Evolutionary conservation across 2,113 vertebrate genomes (phyloP).

Genomic region (Pholis gunnellus): DNA sequence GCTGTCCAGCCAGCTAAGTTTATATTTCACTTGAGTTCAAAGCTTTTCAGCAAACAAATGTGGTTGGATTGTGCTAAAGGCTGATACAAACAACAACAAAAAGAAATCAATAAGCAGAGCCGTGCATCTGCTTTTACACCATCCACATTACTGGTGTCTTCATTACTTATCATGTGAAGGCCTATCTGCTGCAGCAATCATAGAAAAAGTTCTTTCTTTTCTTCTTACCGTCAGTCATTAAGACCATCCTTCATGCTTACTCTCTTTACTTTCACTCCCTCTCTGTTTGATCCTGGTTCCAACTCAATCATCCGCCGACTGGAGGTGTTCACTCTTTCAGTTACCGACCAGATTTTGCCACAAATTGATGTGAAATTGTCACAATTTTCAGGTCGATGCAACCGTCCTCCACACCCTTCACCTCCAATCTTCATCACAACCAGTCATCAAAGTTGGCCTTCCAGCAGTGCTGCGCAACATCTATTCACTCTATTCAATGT

Average conservation of each 20-base stretch:
- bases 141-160: not conserved
- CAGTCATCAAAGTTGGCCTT: no score
- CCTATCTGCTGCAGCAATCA: not conserved
- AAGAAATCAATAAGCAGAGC: conserved; percentile 16
- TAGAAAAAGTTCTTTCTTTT: not conserved
- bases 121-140: not conserved
- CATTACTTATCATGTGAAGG: not conserved
- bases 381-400: no score
- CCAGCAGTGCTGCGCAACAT: no score
- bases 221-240: not conserved
- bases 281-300: no score
- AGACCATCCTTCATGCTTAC: no score
- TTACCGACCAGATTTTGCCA: not conserved
- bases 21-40: conserved; percentile 1
- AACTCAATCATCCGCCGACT: not conserved
- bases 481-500: no score
- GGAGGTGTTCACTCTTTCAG: not conserved
- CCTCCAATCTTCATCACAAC: no score
- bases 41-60: not conserved
- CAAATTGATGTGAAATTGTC: not conserved
- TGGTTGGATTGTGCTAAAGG: not conserved
- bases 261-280: no score
- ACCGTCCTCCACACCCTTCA: not conserved
- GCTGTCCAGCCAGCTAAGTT: not conserved
- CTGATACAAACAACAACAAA: not conserved